phyloP scores from a whole-genome alignment of 2,113 vertebrate genomes.

The Neogobius melanostomus region DNA sequence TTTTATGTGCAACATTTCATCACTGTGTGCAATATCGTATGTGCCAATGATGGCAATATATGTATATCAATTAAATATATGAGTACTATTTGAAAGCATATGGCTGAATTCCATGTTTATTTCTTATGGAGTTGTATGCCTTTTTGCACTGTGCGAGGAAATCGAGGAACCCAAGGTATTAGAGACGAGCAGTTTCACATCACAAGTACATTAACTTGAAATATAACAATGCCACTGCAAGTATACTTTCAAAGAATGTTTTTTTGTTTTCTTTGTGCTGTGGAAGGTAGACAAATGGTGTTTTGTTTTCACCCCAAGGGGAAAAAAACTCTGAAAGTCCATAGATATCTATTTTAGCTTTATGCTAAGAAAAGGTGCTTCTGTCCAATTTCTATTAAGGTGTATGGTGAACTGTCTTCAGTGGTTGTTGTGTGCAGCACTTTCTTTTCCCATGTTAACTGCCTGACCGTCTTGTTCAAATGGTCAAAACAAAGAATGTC shows the following conservation, averaged over 20 bases:
- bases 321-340: conserved; percentile 33
- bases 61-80: conserved; percentile 85
- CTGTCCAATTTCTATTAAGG: conserved; percentile 69
- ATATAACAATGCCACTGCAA: conserved; percentile 50
- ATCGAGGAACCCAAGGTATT: conserved; percentile 53
- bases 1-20: conserved; percentile 81
- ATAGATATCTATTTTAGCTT: conserved; percentile 70
- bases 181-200: conserved; percentile 56
- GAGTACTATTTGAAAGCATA: conserved; percentile 83
- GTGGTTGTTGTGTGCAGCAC: conserved; percentile 80
- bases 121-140: conserved; percentile 72
- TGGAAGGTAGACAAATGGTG: conserved; percentile 47
- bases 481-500: conserved; percentile 79
- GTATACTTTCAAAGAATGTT: conserved; percentile 42
- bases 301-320: conserved; percentile 25
- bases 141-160: conserved; percentile 76
- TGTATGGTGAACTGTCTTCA: conserved; percentile 76
- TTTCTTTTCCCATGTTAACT: conserved; percentile 75
- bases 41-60: conserved; percentile 84
- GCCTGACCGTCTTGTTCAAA: conserved; percentile 77
- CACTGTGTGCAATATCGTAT: conserved; percentile 84
- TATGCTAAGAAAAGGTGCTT: conserved; percentile 71
- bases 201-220: conserved; percentile 64
- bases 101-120: conserved; percentile 81
- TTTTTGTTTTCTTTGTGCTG: conserved; percentile 27